Percentiles rank a stretch among this genome's conserved stretches.
These are phyloP conservation scores for Microcebus griseorufus DNA, from an alignment of 2,113 vertebrate genomes.

Conservation along the genomic window DNA sequence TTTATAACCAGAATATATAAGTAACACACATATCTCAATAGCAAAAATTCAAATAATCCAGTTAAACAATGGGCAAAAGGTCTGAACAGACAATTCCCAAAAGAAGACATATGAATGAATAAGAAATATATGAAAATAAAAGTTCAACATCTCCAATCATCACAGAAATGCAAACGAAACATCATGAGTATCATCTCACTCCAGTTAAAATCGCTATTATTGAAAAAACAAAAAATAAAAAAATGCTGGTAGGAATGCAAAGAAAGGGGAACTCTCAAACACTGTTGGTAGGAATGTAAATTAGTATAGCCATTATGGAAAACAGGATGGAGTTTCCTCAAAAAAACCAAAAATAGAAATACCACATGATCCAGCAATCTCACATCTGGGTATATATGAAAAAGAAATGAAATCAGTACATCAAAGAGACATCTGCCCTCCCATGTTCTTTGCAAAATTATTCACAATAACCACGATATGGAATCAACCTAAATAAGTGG, in stretches of 20 bases:
- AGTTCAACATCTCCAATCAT: neutral
- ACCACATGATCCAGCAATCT: no score
- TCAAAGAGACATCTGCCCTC: no score
- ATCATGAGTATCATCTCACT: neutral
- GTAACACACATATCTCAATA: no score
- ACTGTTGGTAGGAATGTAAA: neutral
- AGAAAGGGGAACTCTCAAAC: neutral
- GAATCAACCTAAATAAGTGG: no score
- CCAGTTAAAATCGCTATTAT: neutral
- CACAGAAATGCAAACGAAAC: neutral
- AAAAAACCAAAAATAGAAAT: no score
- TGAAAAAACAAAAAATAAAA: neutral
- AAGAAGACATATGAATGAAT: neutral
- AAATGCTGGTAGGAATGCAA: neutral
- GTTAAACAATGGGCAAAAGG: neutral
- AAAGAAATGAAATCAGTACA: no score
- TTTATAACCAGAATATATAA: neutral
- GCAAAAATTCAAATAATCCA: neutral
- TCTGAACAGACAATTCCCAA: neutral
- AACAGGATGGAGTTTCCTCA: no score
- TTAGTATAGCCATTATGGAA: no score
- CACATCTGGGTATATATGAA: no score
- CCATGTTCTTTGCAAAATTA: no score
- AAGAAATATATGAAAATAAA: neutral
- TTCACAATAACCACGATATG: no score